phyloP scores from a whole-genome alignment of 2,888 invertebrate genomes.

The Aricia artaxerxes region DNA sequence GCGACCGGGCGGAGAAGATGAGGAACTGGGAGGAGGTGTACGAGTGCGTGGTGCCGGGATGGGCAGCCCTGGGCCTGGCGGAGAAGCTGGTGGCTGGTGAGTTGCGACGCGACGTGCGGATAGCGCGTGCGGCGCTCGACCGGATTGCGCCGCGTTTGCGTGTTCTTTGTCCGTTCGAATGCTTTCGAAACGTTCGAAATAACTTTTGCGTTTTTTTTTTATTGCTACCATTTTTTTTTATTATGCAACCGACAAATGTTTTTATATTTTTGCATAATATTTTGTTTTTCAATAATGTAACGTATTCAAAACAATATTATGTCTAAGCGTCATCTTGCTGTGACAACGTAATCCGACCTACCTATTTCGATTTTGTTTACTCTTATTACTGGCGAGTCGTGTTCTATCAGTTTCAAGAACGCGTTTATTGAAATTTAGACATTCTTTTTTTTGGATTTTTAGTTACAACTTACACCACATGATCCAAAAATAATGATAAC shows the following conservation, averaged over 20 bases:
- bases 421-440: background rate
- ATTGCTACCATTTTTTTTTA: slow-evolving; percentile 51
- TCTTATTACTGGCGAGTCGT: background rate
- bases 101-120: slow-evolving; percentile 44
- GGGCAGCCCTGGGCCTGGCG: slow-evolving; percentile 61
- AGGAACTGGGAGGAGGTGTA: slow-evolving; percentile 75
- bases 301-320: slow-evolving; percentile 7
- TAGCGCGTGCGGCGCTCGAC: slow-evolving; percentile 43
- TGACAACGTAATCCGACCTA: slow-evolving; percentile 39
- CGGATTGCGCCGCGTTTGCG: slow-evolving; percentile 67
- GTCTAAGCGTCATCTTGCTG: slow-evolving; percentile 44
- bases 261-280: background rate
- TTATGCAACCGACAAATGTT: slow-evolving; percentile 40
- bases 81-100: slow-evolving; percentile 73
- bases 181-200: slow-evolving; percentile 71
- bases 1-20: slow-evolving; percentile 71
- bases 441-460: background rate
- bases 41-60: slow-evolving; percentile 69
- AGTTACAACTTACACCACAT: background rate
- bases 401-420: background rate
- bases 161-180: slow-evolving; percentile 68
- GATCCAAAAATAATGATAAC: background rate
- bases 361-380: slow-evolving; percentile 33
- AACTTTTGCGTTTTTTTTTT: slow-evolving; percentile 51
- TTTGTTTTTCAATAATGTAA: background rate